These are phyloP conservation scores for Drosophila algonquin DNA, from an alignment of 2,888 invertebrate species.

Conservation along the genomic window DNA sequence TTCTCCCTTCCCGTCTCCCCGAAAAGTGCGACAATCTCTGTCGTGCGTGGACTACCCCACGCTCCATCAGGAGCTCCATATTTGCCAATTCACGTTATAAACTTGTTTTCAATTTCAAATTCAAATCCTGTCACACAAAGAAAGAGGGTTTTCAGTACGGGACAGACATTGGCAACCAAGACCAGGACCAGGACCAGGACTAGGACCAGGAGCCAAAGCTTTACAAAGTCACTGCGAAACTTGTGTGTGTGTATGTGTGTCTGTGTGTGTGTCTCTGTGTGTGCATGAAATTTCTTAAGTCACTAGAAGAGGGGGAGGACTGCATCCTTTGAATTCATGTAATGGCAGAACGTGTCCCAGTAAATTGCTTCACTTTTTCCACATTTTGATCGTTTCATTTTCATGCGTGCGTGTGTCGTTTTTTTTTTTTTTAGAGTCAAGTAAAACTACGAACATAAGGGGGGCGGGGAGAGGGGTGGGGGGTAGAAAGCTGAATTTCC, in stretches of 20 bases:
- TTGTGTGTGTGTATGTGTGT: slow-evolving; percentile 24
- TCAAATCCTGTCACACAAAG: slow-evolving; percentile 62
- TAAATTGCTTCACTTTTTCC: slow-evolving; percentile 63
- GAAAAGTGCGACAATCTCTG: slow-evolving; percentile 62
- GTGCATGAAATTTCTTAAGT: slow-evolving; percentile 48
- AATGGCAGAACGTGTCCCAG: slow-evolving; percentile 54
- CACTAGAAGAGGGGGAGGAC: background rate
- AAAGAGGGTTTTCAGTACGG: slow-evolving; percentile 31
- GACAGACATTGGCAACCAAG: background rate
- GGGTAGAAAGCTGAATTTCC: slow-evolving; percentile 38
- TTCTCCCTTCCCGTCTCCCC: background rate
- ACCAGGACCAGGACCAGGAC: background rate
- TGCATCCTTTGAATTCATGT: slow-evolving; percentile 14
- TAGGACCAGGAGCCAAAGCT: slow-evolving; percentile 23
- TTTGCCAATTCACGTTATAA: slow-evolving; percentile 74
- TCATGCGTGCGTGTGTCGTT: slow-evolving; percentile 52
- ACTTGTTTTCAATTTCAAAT: slow-evolving; percentile 76
- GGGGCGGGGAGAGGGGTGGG: background rate
- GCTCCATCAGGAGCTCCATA: slow-evolving; percentile 48
- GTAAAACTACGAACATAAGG: background rate
- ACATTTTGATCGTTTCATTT: slow-evolving; percentile 63
- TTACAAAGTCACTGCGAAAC: slow-evolving; percentile 53
- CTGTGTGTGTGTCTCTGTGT: background rate
- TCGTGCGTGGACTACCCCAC: slow-evolving; percentile 37
- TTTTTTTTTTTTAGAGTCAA: slow-evolving; percentile 9